Conservation (phyloP, 1,140 invertebrate species). For the Carcinoscorpius rotundicauda region DNA sequence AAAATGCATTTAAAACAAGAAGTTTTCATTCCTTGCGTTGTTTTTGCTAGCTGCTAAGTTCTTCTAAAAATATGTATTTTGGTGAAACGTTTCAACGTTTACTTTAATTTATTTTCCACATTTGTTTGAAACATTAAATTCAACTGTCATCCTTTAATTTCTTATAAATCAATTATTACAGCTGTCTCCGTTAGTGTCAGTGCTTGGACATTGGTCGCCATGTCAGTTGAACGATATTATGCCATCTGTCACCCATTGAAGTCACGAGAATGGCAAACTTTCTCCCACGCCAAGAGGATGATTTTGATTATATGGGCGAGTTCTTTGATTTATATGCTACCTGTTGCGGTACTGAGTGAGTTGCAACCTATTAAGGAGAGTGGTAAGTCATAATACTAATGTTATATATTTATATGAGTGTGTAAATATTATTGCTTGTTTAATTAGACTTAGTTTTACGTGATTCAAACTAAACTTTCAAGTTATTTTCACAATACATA, state of each 20-base stretch:
- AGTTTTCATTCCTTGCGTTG: too few species aligned
- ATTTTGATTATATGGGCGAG: conserved; percentile 59
- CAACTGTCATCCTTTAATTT: background rate
- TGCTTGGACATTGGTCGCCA: conserved; percentile 82
- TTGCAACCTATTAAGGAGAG: conserved; percentile 29
- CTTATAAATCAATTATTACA: conserved; percentile 35
- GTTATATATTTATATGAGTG: too few species aligned
- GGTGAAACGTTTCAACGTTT: too few species aligned
- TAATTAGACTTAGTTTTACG: too few species aligned
- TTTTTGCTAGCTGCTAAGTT: too few species aligned
- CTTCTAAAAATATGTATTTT: too few species aligned
- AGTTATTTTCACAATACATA: too few species aligned
- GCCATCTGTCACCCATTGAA: conserved; percentile 78
- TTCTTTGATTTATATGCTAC: conserved; percentile 52
- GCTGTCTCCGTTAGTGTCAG: conserved; percentile 70
- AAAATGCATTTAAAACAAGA: too few species aligned
- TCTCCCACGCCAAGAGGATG: conserved; percentile 80
- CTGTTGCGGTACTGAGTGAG: conserved; percentile 52
- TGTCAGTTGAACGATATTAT: conserved; percentile 79
- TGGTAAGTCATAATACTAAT: conserved; percentile 9
- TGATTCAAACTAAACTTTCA: too few species aligned
- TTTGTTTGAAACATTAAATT: background rate
- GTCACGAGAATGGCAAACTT: conserved; percentile 75
- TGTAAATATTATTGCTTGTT: too few species aligned
- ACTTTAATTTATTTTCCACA: too few species aligned